Conservation (phyloP, 2,113 vertebrate genomes). For the Bolborhynchus lineola region DNA sequence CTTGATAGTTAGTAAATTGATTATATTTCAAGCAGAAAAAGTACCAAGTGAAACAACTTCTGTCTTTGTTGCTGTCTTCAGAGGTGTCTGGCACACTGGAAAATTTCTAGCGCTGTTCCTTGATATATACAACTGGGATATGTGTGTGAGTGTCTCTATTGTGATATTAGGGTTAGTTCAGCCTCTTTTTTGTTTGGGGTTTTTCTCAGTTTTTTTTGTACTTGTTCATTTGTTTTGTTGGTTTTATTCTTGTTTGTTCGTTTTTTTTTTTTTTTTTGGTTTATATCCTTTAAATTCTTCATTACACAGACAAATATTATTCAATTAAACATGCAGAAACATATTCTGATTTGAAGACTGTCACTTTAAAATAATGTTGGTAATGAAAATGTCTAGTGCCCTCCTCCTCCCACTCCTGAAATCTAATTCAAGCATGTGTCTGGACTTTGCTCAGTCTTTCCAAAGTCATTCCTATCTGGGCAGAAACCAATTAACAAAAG, state of each 20-base stretch:
- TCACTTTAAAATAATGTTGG: neutral
- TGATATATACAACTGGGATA: neutral
- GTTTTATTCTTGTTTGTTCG: neutral
- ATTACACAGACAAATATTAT: neutral
- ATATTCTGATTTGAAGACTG: neutral
- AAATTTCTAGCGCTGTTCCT: neutral
- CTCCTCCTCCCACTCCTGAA: neutral
- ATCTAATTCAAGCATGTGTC: neutral
- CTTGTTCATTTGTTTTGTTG: neutral
- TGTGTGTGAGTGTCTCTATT: neutral
- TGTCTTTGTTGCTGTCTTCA: neutral
- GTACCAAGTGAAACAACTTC: neutral
- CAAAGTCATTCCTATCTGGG: neutral
- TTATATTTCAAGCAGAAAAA: neutral
- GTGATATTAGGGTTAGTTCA: neutral
- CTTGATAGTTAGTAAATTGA: neutral
- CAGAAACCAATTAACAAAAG: conserved; percentile 2
- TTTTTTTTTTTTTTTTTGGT: neutral
- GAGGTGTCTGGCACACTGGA: neutral
- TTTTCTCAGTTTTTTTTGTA: neutral
- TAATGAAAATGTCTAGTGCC: neutral
- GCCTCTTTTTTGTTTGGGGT: neutral
- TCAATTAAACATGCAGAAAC: neutral
- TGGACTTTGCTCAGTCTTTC: conserved; percentile 11
- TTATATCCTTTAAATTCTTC: neutral